These are phyloP conservation scores for Tupaia tana DNA, from an alignment of 2,113 vertebrate species.

Conservation along the genomic window DNA sequence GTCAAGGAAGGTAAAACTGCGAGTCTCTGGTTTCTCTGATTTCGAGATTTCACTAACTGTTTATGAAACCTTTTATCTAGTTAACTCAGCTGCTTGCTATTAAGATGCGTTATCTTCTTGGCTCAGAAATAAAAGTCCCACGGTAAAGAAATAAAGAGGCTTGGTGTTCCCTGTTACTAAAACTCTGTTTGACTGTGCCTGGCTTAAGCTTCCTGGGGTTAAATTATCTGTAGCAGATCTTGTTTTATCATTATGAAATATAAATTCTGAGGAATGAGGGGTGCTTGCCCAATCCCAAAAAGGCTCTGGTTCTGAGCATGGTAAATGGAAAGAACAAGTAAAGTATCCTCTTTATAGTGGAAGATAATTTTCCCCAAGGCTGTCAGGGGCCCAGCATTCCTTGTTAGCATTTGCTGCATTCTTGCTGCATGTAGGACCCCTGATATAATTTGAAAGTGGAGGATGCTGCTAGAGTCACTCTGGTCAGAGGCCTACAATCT, in stretches of 20 bases:
- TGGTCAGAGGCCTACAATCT: not conserved
- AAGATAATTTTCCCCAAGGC: not conserved
- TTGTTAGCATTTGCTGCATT: not conserved
- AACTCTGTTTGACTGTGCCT: conserved; percentile 52
- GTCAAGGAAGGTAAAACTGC: conserved; percentile 60
- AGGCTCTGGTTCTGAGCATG: not conserved
- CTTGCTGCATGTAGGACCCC: accelerated
- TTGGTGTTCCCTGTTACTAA: conserved; percentile 23
- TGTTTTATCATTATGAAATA: conserved; percentile 56
- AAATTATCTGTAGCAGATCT: conserved; percentile 67
- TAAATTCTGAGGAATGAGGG: conserved; percentile 38
- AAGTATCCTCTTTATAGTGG: not conserved
- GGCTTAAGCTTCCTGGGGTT: conserved; percentile 65
- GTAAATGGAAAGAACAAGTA: not conserved
- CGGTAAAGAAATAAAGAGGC: conserved; percentile 66
- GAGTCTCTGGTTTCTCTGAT: conserved; percentile 70
- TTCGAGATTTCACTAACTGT: conserved; percentile 79
- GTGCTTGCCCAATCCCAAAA: not conserved
- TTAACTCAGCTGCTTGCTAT: conserved; percentile 81
- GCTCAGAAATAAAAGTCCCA: conserved; percentile 77
- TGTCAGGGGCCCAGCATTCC: not conserved
- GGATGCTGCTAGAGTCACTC: not conserved
- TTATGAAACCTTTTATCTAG: conserved; percentile 81
- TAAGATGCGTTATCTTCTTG: conserved; percentile 78
- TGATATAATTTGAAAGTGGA: not conserved